These are phyloP conservation scores for Agrotis clavis DNA, from an alignment of 2,888 invertebrate species.

Conservation along the genomic window DNA sequence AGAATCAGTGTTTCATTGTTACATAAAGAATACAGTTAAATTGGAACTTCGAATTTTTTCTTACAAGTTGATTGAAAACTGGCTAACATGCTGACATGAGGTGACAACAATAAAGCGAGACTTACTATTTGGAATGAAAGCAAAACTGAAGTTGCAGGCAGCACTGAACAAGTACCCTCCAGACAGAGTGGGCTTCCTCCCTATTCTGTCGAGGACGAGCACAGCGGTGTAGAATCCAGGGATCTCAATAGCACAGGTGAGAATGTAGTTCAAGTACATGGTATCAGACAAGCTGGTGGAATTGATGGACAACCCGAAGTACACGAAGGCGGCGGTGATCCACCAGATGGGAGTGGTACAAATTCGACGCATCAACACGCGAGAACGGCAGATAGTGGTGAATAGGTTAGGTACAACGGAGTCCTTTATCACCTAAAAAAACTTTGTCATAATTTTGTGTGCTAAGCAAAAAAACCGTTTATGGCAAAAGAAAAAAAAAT, in stretches of 20 bases:
- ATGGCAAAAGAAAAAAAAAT: background rate
- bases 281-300: slow-evolving; percentile 94
- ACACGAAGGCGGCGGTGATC: slow-evolving; percentile 95
- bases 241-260: slow-evolving; percentile 93
- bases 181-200: slow-evolving; percentile 92
- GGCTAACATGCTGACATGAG: background rate
- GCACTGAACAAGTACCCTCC: slow-evolving; percentile 92
- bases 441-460: background rate
- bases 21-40: too few relatives aligned
- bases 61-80: too few relatives aligned
- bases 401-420: slow-evolving; percentile 67
- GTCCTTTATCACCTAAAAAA: slow-evolving; percentile 42
- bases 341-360: slow-evolving; percentile 94
- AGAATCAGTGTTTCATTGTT: too few relatives aligned
- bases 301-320: slow-evolving; percentile 95
- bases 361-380: slow-evolving; percentile 89
- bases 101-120: slow-evolving; percentile 9
- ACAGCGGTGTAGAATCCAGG: slow-evolving; percentile 93
- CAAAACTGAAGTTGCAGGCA: slow-evolving; percentile 82
- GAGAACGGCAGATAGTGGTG: slow-evolving; percentile 85
- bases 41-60: too few relatives aligned
- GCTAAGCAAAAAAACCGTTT: background rate
- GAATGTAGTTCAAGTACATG: slow-evolving; percentile 94
- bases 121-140: slow-evolving; percentile 89
- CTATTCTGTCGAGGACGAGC: slow-evolving; percentile 92